Percentiles rank a stretch among this genome's conserved stretches.
These are phyloP conservation scores for Platysternon megacephalum DNA, from an alignment of 2,113 vertebrate genomes.

Conservation along the genomic window DNA sequence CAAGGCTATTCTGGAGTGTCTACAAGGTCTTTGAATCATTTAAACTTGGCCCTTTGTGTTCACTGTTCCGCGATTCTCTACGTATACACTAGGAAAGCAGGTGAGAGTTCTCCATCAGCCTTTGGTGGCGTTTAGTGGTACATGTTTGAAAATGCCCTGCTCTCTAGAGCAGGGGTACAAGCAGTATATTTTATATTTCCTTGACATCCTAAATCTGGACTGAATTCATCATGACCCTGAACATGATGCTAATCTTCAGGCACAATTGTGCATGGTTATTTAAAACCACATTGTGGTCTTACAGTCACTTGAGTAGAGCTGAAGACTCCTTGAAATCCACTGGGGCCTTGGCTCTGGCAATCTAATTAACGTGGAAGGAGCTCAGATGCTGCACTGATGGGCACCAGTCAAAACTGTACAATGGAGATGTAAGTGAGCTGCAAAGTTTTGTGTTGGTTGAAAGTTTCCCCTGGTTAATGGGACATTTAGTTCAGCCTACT, in stretches of 20 bases:
- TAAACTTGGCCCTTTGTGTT: neutral
- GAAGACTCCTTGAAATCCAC: neutral
- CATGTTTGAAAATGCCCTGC: rapidly evolving
- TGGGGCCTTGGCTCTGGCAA: neutral
- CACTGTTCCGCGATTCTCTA: neutral
- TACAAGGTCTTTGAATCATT: neutral
- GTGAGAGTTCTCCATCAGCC: neutral
- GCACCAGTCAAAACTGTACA: neutral
- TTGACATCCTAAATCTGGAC: neutral
- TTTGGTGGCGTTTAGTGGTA: rapidly evolving
- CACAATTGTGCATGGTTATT: neutral
- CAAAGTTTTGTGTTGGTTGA: neutral
- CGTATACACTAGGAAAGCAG: neutral
- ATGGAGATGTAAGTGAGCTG: neutral
- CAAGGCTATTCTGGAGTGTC: neutral
- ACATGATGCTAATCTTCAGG: neutral
- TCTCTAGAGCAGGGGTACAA: neutral
- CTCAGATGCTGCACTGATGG: neutral
- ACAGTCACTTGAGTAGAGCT: neutral
- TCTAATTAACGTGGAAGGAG: neutral
- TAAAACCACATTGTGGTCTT: neutral
- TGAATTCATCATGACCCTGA: neutral
- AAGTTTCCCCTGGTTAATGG: neutral
- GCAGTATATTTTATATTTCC: neutral
- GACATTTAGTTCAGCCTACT: neutral